These are phyloP conservation scores for Ephestia elutella DNA, from an alignment of 1,140 invertebrate species.

Conservation along the genomic window DNA sequence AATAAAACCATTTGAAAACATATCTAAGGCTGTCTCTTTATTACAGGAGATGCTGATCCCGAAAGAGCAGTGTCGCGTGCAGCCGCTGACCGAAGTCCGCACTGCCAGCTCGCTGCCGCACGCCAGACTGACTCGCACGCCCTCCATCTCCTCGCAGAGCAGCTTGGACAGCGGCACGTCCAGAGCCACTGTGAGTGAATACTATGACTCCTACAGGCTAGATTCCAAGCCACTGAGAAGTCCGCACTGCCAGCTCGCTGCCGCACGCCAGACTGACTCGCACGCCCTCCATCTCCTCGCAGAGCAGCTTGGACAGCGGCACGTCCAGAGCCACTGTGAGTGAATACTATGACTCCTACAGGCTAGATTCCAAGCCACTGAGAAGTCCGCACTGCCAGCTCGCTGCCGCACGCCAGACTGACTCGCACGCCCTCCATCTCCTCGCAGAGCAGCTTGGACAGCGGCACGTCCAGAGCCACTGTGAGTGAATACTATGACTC, in stretches of 20 bases:
- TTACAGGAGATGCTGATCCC: conserved; percentile 64
- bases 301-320: conserved; percentile 84
- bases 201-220: neutral
- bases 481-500: conserved; percentile 42
- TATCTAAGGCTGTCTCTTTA: neutral
- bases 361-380: conserved; percentile 27
- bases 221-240: conserved; percentile 41
- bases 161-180: conserved; percentile 83
- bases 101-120: conserved; percentile 59
- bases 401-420: conserved; percentile 62
- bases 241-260: conserved; percentile 48
- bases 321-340: conserved; percentile 79
- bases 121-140: conserved; percentile 76
- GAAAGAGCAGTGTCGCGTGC: conserved; percentile 61
- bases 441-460: conserved; percentile 86
- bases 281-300: conserved; percentile 86
- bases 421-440: conserved; percentile 83
- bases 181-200: conserved; percentile 75
- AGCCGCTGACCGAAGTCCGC: conserved; percentile 48
- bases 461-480: conserved; percentile 80
- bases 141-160: conserved; percentile 86
- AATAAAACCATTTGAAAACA: too few species aligned
- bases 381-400: conserved; percentile 49
- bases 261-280: conserved; percentile 71
- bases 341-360: conserved; percentile 9